A percentile compares a stretch with the other conserved stretches of the same genome.
phyloP scores from a whole-genome alignment of 2,888 invertebrate species.

The Papilio demoleus region DNA sequence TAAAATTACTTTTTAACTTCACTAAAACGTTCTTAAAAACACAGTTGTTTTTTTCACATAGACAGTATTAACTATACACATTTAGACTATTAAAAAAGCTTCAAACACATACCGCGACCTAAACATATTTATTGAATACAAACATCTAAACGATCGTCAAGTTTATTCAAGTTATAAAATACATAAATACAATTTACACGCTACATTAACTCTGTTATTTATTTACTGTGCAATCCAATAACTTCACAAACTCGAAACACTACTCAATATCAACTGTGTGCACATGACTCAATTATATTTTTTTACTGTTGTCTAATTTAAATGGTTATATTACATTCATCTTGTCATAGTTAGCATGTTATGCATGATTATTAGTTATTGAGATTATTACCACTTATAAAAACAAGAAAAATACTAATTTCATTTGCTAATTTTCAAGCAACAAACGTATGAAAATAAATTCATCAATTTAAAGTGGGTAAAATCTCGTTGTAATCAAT shows the following conservation, averaged over 20 bases:
- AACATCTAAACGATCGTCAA: slow-evolving; percentile 32
- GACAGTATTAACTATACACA: slow-evolving; percentile 25
- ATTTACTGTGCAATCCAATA: slow-evolving; percentile 38
- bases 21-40: not conserved
- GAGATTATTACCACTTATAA: not conserved
- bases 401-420: slow-evolving; percentile 2
- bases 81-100: slow-evolving; percentile 33
- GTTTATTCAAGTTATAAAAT: slow-evolving; percentile 37
- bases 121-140: slow-evolving; percentile 31
- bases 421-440: not conserved
- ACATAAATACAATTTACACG: slow-evolving; percentile 27
- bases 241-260: slow-evolving; percentile 36
- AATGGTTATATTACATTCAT: not conserved
- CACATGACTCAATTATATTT: slow-evolving; percentile 26
- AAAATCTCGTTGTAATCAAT: not conserved
- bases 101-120: slow-evolving; percentile 33
- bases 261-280: slow-evolving; percentile 31
- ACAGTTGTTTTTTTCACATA: slow-evolving; percentile 10
- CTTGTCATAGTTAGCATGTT: not conserved
- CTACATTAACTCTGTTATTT: slow-evolving; percentile 34
- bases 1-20: not conserved
- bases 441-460: slow-evolving; percentile 7
- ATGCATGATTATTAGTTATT: not conserved
- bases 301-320: slow-evolving; percentile 12
- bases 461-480: not conserved